These are phyloP conservation scores for Lordiphosa fenestrarum DNA, from an alignment of 2,888 invertebrate species.

Conservation along the genomic window DNA sequence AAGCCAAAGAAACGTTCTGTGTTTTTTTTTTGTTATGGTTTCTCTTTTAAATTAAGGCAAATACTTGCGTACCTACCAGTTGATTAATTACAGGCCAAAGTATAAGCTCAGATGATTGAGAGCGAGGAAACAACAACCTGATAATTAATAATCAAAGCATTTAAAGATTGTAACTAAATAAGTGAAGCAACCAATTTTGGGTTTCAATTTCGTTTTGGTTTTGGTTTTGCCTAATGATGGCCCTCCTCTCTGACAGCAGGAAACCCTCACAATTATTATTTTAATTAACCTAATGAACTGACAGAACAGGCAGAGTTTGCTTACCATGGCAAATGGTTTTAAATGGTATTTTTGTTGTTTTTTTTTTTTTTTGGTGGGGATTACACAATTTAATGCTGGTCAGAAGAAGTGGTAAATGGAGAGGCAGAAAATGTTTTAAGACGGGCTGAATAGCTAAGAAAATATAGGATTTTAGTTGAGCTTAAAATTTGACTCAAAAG, in stretches of 20 bases:
- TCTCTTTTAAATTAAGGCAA: conserved; percentile 31
- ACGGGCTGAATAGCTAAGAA: conserved; percentile 4
- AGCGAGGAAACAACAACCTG: conserved; percentile 25
- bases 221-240: conserved; percentile 38
- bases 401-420: neutral
- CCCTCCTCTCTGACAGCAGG: conserved; percentile 50
- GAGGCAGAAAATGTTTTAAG: neutral
- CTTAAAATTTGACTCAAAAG: no score
- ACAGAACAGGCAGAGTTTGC: conserved; percentile 13
- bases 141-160: conserved; percentile 58
- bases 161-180: conserved; percentile 58
- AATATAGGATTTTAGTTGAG: neutral
- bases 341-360: conserved; percentile 2
- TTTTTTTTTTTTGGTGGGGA: no score
- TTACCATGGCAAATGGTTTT: conserved; percentile 28
- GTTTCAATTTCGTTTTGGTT: conserved; percentile 27
- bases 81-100: conserved; percentile 8
- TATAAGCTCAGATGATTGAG: conserved; percentile 41
- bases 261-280: conserved; percentile 56
- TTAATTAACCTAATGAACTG: conserved; percentile 67
- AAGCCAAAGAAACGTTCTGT: conserved; percentile 20
- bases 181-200: conserved; percentile 30
- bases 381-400: no score
- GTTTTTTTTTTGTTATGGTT: conserved; percentile 8
- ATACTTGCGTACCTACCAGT: conserved; percentile 31